Base-by-base conservation (phyloP, 2,797 vertebrate species). In the Malurus splendens region DNA sequence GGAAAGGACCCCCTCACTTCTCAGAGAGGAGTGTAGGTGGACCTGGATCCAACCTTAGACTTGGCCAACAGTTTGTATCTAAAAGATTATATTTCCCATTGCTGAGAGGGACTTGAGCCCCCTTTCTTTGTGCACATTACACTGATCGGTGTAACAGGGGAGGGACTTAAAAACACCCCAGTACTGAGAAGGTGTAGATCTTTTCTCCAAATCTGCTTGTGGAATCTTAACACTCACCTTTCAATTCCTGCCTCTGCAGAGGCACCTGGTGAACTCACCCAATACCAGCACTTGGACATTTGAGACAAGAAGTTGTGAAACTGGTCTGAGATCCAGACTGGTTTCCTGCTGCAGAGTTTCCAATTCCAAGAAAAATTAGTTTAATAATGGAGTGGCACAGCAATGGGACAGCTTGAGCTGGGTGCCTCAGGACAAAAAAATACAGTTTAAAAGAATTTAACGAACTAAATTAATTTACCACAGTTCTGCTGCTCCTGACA, bases 51-150 rank as follows among this genome's bases (percentile, higher is more conserved):
- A 56, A 3, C n/a, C 24, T 41, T 30, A 50, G 44, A 64, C 44
- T 70, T 75, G 15, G 39, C 71, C 25, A 64, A 0, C 44, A 62
- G 56, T 57, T 62, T 44, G 8, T 39, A n/a, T 51, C 38, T 14
- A 30, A 75, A 68, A 30, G 39, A 36, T 33, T 57, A 0, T 22
- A 39, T 45, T 75, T 75, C 47, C 47, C 9, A 24, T n/a, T 80
- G 27, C 15, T 54, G 0, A 47, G 41, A 41, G 18, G 15, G 47
- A 42, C 25, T 51, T 0, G 0, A 77, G 28, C 18, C 25, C 6
- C 44, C 10, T 62, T 62, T 45, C 6, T 67, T 5, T 30, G 48
- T 55, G 42, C n/a, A 17, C 36, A 3, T 60, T 12, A 11, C 4
- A 3, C 18, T 38, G 76, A 16, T 50, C 14, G 42, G 41, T 33